phyloP scores from a whole-genome alignment of 1,140 invertebrate species.

The Pteromalus puparum region DNA sequence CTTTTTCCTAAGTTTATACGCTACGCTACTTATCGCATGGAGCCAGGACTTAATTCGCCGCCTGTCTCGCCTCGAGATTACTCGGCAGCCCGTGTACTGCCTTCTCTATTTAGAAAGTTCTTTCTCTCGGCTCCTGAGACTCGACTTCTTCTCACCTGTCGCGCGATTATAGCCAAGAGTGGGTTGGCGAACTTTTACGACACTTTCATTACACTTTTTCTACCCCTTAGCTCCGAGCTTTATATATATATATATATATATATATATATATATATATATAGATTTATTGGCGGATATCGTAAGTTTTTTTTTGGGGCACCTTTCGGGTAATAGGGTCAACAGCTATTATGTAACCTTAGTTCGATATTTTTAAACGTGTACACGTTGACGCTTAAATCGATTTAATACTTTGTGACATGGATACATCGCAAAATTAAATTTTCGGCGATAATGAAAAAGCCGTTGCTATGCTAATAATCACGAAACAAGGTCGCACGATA shows the following conservation, averaged over 20 bases:
- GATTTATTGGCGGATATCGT: background rate
- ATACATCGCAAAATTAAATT: background rate
- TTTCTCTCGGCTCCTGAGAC: background rate
- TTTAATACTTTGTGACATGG: background rate
- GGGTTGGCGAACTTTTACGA: background rate
- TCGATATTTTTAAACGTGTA: too few species aligned
- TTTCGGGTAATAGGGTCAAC: too few species aligned
- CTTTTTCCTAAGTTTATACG: background rate
- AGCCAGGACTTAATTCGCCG: constrained; percentile 5
- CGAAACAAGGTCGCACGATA: background rate
- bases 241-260: too few species aligned
- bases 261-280: background rate
- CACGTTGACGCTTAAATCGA: background rate
- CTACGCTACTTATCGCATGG: background rate
- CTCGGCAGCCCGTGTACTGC: background rate
- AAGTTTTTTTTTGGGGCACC: too few species aligned
- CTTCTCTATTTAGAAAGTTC: constrained; percentile 8
- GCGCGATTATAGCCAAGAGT: background rate
- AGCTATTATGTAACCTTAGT: too few species aligned
- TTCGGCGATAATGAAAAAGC: background rate
- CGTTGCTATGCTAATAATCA: background rate
- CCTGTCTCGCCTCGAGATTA: constrained; percentile 12
- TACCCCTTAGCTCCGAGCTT: background rate
- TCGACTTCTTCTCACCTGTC: constrained; percentile 11
- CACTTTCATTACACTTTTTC: background rate